Percentiles rank a stretch among this genome's conserved stretches.
Evolutionary conservation across 2,888 invertebrate species (phyloP).

Genomic region (Amphipyra tragopoginis): DNA sequence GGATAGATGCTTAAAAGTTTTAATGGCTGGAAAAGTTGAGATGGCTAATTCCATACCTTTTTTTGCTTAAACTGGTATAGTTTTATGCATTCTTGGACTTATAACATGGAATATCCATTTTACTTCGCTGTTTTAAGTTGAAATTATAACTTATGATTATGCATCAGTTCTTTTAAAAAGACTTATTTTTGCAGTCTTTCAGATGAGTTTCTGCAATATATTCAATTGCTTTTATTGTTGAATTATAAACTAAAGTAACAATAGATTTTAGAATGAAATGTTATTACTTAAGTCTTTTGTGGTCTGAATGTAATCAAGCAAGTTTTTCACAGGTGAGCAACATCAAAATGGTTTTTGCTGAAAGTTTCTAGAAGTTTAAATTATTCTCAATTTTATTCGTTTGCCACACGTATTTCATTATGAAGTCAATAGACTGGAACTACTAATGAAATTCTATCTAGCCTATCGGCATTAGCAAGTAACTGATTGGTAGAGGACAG

Average conservation of each 20-base stretch:
- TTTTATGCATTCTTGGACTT: slow-evolving; percentile 22
- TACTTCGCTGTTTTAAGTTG: slow-evolving; percentile 7
- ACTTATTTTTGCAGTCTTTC: neutral
- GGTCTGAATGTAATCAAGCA: slow-evolving; percentile 24
- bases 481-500: no score
- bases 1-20: slow-evolving; percentile 31
- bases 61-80: slow-evolving; percentile 31
- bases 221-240: neutral
- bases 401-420: slow-evolving; percentile 18
- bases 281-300: slow-evolving; percentile 21
- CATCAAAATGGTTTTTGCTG: slow-evolving; percentile 28
- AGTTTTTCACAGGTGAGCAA: slow-evolving; percentile 30
- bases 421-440: slow-evolving; percentile 7
- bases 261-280: slow-evolving; percentile 17
- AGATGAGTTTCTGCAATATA: neutral
- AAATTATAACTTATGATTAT: neutral
- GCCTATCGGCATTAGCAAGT: no score
- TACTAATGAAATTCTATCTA: no score
- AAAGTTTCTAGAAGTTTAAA: slow-evolving; percentile 33
- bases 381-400: slow-evolving; percentile 27
- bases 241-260: slow-evolving; percentile 18
- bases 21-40: slow-evolving; percentile 19
- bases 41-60: slow-evolving; percentile 22
- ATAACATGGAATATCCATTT: slow-evolving; percentile 40
- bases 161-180: neutral